These are phyloP conservation scores for Coelopa frigida DNA, from an alignment of 1,140 invertebrate genomes.

Conservation along the genomic window DNA sequence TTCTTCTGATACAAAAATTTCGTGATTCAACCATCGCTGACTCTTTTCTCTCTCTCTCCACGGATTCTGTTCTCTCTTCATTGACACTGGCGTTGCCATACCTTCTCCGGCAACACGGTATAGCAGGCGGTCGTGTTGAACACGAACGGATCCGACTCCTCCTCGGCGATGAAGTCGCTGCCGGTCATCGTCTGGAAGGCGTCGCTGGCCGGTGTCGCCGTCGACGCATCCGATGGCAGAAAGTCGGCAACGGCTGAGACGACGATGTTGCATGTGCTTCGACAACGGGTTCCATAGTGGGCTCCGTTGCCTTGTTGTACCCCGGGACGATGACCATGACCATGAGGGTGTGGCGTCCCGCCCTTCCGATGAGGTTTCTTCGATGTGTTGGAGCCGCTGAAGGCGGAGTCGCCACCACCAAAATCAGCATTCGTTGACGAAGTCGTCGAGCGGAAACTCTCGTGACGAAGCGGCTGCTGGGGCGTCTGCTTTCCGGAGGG, in stretches of 20 bases:
- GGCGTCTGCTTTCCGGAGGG: background rate
- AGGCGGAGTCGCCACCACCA: conserved; percentile 33
- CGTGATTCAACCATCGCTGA: no score
- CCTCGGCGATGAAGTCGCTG: conserved; percentile 1
- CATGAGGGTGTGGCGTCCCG: no score
- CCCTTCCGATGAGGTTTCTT: conserved; percentile 10
- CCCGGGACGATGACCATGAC: conserved; percentile 1
- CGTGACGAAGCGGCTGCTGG: conserved; percentile 16
- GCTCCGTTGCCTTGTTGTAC: background rate
- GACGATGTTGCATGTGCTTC: conserved; percentile 62
- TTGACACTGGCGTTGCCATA: no score
- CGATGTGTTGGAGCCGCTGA: conserved; percentile 36
- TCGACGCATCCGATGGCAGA: conserved; percentile 18
- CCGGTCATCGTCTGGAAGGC: background rate
- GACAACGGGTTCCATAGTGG: conserved; percentile 47
- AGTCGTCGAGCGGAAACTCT: conserved; percentile 40
- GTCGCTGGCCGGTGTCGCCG: background rate
- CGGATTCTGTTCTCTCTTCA: no score
- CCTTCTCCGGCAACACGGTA: conserved; percentile 32
- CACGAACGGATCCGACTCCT: conserved; percentile 23
- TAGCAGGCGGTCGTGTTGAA: conserved; percentile 29
- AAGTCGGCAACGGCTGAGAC: conserved; percentile 48
- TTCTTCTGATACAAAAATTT: no score
- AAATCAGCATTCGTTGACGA: conserved; percentile 20
- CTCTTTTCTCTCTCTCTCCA: no score